These are phyloP conservation scores for Apus apus DNA, from an alignment of 2,113 vertebrate species.

Conservation along the genomic window DNA sequence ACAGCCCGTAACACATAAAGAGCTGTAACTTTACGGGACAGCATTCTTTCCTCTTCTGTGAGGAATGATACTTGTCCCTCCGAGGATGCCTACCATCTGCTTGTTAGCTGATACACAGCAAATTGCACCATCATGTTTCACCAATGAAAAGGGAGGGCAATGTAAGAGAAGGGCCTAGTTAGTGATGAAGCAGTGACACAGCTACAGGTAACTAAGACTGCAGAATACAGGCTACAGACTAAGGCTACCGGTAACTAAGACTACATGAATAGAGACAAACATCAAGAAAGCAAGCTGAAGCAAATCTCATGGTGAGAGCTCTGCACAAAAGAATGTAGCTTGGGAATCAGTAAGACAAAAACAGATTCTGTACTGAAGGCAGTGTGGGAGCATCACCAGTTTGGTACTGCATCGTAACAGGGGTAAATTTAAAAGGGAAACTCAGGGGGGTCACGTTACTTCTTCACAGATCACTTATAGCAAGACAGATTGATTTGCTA, in stretches of 20 bases:
- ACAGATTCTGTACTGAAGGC: neutral
- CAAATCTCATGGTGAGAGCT: neutral
- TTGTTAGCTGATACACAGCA: neutral
- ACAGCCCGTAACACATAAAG: neutral
- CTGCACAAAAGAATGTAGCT: neutral
- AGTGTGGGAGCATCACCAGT: neutral
- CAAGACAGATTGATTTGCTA: neutral
- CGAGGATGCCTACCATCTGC: neutral
- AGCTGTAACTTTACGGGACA: neutral
- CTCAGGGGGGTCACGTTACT: neutral
- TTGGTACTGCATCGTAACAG: neutral
- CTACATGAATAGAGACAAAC: neutral
- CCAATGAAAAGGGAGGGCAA: neutral
- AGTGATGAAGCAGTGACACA: neutral
- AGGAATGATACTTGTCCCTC: neutral
- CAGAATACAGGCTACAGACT: neutral
- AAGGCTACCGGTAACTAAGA: neutral
- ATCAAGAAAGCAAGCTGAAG: neutral
- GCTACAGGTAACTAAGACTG: neutral
- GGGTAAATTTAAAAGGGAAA: neutral
- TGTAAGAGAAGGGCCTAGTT: neutral
- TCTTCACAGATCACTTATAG: neutral
- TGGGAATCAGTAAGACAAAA: neutral
- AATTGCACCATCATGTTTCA: neutral
- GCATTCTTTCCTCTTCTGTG: neutral